Base-by-base conservation (phyloP, 2,888 invertebrate genomes). In the Apoda limacodes region DNA sequence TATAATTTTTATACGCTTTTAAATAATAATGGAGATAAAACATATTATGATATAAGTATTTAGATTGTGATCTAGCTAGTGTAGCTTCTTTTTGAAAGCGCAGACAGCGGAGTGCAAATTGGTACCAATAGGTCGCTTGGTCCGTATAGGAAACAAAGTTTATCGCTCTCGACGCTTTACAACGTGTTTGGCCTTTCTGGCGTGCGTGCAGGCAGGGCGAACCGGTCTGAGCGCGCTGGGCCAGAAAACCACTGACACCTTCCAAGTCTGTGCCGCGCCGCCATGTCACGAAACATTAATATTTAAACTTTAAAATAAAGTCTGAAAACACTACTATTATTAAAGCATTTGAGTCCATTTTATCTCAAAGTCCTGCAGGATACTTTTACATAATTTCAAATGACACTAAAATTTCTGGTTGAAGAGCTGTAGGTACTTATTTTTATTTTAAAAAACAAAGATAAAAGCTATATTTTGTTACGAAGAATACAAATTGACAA, bases 221-320 rank as follows among this genome's bases (percentile, higher is more conserved):
- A 78, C 78, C 76, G 78, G 78, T 78, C 74, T 52, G 59, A 43
- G 60, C 56, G 71, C 78, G 68, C 67, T 72, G 69, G 66, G 61
- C 70, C 78, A 76, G 76, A 78, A 78, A 78, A 75, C 74, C 75
- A 61, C 71, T 65, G 65, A 75, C 78, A 74, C 78, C 74, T 74
- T 65, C 60, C 64, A 48, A 52, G 52, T 48, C 44, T 49, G 44
- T 45, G 46, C 58, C 53, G 55, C 58, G 56, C 59, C 63, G 59
- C 66, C 67, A 62, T 74, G 74, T 74, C 76, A 74, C 72, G 75
- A 75, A 67, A 71, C 70, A 78, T 76, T 75, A 71, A 72, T 66
- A 71, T 72, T 76, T 63, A 63, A 69, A 65, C 61, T 60, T 49
- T 50, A 64, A 61, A 66, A 60, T 58, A 60, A 57, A 60, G 54